A percentile compares a stretch with the other conserved stretches of the same genome.
Conservation (phyloP, 2,888 invertebrate genomes). For the Corbicula japonica region DNA sequence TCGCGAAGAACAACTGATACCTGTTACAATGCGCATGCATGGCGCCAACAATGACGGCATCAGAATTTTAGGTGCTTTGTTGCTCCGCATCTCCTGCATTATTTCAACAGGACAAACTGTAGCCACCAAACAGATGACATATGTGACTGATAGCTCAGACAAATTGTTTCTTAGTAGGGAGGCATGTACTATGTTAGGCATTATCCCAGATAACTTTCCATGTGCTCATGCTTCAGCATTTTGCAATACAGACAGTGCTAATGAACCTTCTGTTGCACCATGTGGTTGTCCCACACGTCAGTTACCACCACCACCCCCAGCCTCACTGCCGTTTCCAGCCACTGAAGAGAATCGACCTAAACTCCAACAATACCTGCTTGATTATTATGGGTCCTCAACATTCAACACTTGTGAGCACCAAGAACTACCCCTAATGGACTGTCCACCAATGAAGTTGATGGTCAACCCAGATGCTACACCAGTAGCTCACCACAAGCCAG, state of each 20-base stretch:
- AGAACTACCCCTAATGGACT: constrained; percentile 50
- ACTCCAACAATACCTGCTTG: constrained; percentile 58
- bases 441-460: constrained; percentile 39
- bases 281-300: constrained; percentile 49
- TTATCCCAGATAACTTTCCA: constrained; percentile 65
- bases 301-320: constrained; percentile 42
- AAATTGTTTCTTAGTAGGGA: constrained; percentile 69
- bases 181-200: constrained; percentile 62
- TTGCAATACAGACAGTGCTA: background rate
- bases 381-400: constrained; percentile 66
- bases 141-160: constrained; percentile 67
- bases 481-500: constrained; percentile 51
- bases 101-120: constrained; percentile 20
- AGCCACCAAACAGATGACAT: constrained; percentile 65
- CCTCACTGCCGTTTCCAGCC: constrained; percentile 60
- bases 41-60: constrained; percentile 71
- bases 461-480: constrained; percentile 47
- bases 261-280: background rate
- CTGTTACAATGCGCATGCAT: constrained; percentile 74
- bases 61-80: constrained; percentile 67
- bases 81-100: constrained; percentile 64
- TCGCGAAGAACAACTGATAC: constrained; percentile 65
- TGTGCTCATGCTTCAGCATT: constrained; percentile 26
- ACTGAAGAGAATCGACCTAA: constrained; percentile 50
- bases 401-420: constrained; percentile 75